Evolutionary conservation across 1,140 invertebrate genomes (phyloP).

Genomic region (Limonius californicus): DNA sequence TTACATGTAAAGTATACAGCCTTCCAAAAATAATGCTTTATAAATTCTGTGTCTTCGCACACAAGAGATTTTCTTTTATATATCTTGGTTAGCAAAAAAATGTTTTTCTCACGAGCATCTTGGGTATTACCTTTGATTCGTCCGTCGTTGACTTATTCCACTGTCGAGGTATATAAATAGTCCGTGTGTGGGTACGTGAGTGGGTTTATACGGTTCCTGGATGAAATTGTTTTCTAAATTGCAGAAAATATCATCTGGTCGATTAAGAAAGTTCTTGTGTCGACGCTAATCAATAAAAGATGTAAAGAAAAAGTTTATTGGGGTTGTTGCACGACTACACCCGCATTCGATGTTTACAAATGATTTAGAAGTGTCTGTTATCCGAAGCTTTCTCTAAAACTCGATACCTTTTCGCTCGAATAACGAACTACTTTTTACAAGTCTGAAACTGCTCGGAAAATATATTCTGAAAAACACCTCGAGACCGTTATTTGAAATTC

Average conservation of each 20-base stretch:
- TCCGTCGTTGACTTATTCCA: neutral
- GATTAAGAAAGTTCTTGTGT: too few relatives aligned
- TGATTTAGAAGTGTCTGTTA: neutral
- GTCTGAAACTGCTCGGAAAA: neutral
- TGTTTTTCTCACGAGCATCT: neutral
- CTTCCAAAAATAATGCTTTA: neutral
- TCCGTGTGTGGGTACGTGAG: neutral
- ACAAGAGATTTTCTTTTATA: neutral
- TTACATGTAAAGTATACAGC: neutral
- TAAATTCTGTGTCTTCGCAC: neutral
- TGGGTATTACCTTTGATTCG: neutral
- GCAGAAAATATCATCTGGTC: too few relatives aligned
- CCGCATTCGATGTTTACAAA: neutral
- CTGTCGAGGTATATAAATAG: neutral
- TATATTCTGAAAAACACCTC: conserved; percentile 12
- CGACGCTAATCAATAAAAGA: too few relatives aligned
- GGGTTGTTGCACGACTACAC: neutral
- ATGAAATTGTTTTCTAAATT: too few relatives aligned
- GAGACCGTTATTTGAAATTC: conserved; percentile 19
- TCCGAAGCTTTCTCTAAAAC: neutral
- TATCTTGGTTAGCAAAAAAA: neutral
- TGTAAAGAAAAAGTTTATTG: too few relatives aligned
- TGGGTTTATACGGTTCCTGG: neutral
- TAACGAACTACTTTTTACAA: neutral
- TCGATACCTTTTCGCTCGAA: neutral